Evolutionary conservation across 2,797 vertebrate species (phyloP).

Genomic region (Anas acuta): DNA sequence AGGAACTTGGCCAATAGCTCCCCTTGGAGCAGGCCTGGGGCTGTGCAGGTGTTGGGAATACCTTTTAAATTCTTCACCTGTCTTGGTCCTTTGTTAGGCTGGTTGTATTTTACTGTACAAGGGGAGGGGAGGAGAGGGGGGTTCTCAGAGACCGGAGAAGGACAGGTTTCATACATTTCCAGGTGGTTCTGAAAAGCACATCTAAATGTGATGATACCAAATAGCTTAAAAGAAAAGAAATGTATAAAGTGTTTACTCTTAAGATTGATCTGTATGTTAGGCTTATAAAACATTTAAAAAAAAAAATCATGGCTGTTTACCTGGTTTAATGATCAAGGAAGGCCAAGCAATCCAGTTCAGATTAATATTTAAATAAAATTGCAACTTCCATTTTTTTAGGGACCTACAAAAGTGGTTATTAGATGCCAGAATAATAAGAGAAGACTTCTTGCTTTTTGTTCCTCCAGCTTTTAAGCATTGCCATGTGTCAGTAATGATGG

Average conservation of each 20-base stretch:
- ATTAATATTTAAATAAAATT: not conserved
- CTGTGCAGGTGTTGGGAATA: not conserved
- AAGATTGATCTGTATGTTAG: not conserved
- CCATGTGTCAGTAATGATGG: not conserved
- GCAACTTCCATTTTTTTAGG: not conserved
- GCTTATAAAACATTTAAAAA: not conserved
- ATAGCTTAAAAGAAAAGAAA: not conserved
- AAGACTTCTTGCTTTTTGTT: no score
- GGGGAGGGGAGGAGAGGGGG: not conserved
- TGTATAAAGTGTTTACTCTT: not conserved
- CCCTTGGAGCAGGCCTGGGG: not conserved
- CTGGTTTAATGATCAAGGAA: not conserved
- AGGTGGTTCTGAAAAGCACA: not conserved
- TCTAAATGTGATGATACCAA: not conserved
- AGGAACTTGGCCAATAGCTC: not conserved
- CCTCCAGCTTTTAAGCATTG: not conserved
- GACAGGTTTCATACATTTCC: not conserved
- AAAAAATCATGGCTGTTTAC: no score
- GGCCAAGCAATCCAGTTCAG: not conserved
- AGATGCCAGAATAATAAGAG: not conserved
- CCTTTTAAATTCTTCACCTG: not conserved
- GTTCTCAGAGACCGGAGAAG: no score
- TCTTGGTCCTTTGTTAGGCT: not conserved
- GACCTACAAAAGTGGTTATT: not conserved
- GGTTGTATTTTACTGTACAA: not conserved